Percentiles rank a stretch among this genome's conserved stretches.
phyloP scores from a whole-genome alignment of 2,888 invertebrate species.

The Sipha maydis region DNA sequence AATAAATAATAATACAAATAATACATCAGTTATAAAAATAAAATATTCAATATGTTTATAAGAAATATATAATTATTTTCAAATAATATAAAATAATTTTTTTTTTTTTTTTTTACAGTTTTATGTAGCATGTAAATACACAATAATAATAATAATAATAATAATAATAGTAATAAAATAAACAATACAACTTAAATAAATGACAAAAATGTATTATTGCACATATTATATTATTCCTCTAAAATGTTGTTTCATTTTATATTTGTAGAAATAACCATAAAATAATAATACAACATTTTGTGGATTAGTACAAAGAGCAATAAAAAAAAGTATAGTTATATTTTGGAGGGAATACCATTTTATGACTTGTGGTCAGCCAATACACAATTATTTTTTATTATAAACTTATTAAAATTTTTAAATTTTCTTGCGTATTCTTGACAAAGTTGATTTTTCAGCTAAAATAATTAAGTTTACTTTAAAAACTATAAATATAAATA shows the following conservation, averaged over 20 bases:
- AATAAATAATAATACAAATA: slow-evolving; percentile 56
- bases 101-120: slow-evolving; percentile 26
- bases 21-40: slow-evolving; percentile 44
- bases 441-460: neutral
- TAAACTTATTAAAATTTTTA: neutral
- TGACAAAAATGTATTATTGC: slow-evolving; percentile 30
- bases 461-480: neutral
- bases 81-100: slow-evolving; percentile 13
- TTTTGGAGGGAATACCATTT: neutral
- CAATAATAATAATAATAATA: no score
- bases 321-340: neutral
- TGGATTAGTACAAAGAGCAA: slow-evolving; percentile 2
- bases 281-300: slow-evolving; percentile 20
- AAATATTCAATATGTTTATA: slow-evolving; percentile 30
- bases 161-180: no score
- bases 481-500: no score
- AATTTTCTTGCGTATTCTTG: neutral
- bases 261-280: neutral
- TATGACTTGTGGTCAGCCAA: neutral
- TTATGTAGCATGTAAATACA: slow-evolving; percentile 30
- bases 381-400: neutral
- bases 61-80: slow-evolving; percentile 10
- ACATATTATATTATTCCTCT: neutral
- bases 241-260: slow-evolving; percentile 16
- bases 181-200: neutral